phyloP scores from a whole-genome alignment of 2,888 invertebrate species.

The Leptinotarsa tumamoca region DNA sequence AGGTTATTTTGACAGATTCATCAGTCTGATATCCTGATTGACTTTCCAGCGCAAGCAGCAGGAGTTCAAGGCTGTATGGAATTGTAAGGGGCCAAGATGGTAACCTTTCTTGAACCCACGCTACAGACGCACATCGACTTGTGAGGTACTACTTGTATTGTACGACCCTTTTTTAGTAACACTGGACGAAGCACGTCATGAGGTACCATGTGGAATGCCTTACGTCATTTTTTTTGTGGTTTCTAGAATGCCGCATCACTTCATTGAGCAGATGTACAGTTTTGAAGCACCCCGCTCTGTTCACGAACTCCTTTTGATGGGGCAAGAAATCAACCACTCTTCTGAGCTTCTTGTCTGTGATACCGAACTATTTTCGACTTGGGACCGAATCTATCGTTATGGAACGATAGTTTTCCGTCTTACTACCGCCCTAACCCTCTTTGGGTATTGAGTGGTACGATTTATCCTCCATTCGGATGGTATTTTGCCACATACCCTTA shows the following conservation, averaged over 20 bases:
- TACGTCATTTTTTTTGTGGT: not conserved
- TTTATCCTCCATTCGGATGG: not conserved
- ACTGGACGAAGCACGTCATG: no score
- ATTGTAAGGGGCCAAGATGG: no score
- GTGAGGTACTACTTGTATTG: no score
- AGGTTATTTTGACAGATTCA: conserved; percentile 46
- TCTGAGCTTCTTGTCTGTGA: conserved; percentile 52
- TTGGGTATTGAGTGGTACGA: conserved; percentile 52
- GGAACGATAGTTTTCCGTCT: conserved; percentile 55
- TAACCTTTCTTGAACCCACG: conserved; percentile 62
- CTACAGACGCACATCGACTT: conserved; percentile 42
- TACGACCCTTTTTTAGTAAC: conserved; percentile 29
- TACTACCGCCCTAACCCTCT: conserved; percentile 52
- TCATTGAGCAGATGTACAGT: conserved; percentile 55
- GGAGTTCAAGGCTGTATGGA: conserved; percentile 57
- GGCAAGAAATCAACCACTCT: conserved; percentile 34
- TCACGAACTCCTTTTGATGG: conserved; percentile 57
- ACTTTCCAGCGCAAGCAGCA: conserved; percentile 52
- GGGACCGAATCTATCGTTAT: conserved; percentile 57
- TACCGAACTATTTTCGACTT: conserved; percentile 52
- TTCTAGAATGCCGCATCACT: conserved; percentile 51
- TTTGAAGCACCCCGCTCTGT: conserved; percentile 55
- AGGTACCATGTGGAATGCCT: no score
- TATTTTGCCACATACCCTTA: no score
- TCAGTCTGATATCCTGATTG: conserved; percentile 45